Percentiles rank a stretch among this genome's conserved stretches.
These are phyloP conservation scores for Synanthedon formicaeformis DNA, from an alignment of 2,888 invertebrate species.

Conservation along the genomic window DNA sequence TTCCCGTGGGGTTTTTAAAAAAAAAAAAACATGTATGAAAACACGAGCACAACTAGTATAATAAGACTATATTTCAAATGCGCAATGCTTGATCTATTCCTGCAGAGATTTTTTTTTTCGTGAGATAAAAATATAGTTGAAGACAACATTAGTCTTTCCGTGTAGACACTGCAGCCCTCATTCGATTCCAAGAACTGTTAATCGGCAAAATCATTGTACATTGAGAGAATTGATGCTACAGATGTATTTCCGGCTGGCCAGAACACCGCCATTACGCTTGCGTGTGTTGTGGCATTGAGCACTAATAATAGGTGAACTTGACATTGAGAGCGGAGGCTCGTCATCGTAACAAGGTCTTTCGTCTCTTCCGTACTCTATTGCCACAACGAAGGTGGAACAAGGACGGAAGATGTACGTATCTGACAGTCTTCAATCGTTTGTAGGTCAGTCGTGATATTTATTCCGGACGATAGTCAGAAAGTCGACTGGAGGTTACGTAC, in stretches of 20 bases:
- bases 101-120: no score
- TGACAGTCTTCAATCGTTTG: constrained; percentile 58
- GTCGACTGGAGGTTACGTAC: constrained; percentile 70
- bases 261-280: constrained; percentile 41
- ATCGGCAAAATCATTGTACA: background rate
- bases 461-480: constrained; percentile 68
- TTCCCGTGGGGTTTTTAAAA: no score
- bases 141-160: background rate
- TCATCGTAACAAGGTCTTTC: constrained; percentile 54
- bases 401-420: constrained; percentile 42
- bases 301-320: constrained; percentile 71
- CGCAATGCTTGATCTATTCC: no score
- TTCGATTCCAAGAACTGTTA: background rate
- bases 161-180: background rate
- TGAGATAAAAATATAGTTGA: no score
- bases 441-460: constrained; percentile 67
- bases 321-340: constrained; percentile 69
- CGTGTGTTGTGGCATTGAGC: constrained; percentile 67
- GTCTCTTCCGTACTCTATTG: constrained; percentile 41
- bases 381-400: constrained; percentile 31
- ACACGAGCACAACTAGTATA: no score
- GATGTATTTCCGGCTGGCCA: constrained; percentile 29
- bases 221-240: constrained; percentile 8
- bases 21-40: no score
- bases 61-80: no score